A percentile compares a stretch with the other conserved stretches of the same genome.
Conservation (phyloP, 2,797 vertebrate species). For the Myotis vivesi region DNA sequence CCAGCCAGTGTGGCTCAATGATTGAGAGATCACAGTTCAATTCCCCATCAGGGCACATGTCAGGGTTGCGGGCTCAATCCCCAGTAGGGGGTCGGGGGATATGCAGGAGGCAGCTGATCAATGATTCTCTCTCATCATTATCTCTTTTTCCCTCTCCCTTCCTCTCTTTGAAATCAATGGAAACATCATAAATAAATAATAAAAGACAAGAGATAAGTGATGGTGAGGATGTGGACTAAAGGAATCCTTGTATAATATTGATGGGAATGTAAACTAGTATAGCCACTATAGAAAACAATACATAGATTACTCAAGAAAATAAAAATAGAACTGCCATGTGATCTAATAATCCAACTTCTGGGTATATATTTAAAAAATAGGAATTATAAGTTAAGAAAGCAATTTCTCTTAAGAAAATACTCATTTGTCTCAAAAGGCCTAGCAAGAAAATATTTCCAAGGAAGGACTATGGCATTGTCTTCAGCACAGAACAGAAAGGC, state of each 20-base stretch:
- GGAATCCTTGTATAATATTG: neutral
- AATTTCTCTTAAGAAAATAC: neutral
- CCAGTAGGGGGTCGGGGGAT: no score
- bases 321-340: neutral
- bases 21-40: neutral
- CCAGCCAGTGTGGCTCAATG: neutral
- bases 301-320: neutral
- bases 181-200: neutral
- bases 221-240: neutral
- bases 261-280: neutral
- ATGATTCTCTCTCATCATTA: neutral
- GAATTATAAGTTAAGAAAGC: neutral
- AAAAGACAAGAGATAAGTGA: neutral
- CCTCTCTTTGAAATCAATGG: neutral
- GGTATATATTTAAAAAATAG: neutral
- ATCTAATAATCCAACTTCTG: neutral
- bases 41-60: neutral
- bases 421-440: conserved; percentile 60
- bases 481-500: conserved; percentile 62
- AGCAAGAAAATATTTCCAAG: conserved; percentile 62
- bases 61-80: neutral
- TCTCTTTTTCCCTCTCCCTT: neutral
- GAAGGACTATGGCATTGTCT: conserved; percentile 47
- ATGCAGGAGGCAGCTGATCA: neutral
- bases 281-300: neutral